Evolutionary conservation across 2,113 vertebrate species (phyloP), one percentile per base, ranked within the genome.

Genomic region (Prionailurus viverrinus): DNA sequence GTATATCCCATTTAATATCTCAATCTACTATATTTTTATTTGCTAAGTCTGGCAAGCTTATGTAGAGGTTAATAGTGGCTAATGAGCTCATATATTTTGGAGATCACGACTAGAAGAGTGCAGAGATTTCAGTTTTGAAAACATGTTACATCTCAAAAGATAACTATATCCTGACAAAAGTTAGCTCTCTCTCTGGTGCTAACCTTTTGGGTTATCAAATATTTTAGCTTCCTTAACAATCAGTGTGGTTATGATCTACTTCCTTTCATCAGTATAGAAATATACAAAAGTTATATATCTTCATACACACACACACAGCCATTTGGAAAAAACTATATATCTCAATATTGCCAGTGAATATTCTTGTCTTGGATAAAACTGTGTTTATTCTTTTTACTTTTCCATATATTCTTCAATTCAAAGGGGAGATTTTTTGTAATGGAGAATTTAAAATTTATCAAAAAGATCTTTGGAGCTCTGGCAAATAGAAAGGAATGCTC

Each of bases 401-500:
- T 51, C 41, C 23, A 83, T 18, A 79, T 71, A 81, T 61, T 87
- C n/a, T 76, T 87, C 29, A 74, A 68, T 48, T 93, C 63, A 89
- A 88, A 87, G 8, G 10, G 71, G 91, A 91, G 45, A 61, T 0
- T 15, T 96, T 83, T 83, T 89, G 31, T 74, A 80, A 53, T 25
- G 11, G 13, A 36, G 39, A 95, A 48, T 81, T 81, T 41, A 68
- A 48, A 87, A n/a, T 71, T 33, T 68, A 78, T 39, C 15, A 53
- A 81, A 69, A 63, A 78, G 53, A 68, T 66, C 25, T 76, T 86
- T 76, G 65, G 12, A 84, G 18, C 55, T 51, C 66, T 53, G 68
- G 58, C 87, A 95, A 93, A 66, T 13, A 82, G 16, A 83, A 85
- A 89, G 16, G 3, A 90, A 83, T 39, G 31, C 15, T 91, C 91